phyloP scores from a whole-genome alignment of 1,140 invertebrate genomes.

The Hylaeus anthracinus region DNA sequence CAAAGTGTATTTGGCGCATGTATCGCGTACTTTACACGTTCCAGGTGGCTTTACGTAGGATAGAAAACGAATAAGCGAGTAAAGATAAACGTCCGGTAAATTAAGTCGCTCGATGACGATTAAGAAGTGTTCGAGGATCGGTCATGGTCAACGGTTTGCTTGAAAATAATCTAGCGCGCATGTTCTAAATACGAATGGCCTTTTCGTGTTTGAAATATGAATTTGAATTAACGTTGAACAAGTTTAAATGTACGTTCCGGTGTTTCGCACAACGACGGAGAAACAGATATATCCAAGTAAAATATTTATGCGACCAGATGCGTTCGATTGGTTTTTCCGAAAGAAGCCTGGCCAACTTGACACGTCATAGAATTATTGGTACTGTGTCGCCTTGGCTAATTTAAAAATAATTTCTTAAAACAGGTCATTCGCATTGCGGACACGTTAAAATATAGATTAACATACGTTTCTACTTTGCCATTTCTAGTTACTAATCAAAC shows the following conservation, averaged over 20 bases:
- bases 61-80: neutral
- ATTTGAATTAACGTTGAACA: neutral
- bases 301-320: too few relatives aligned
- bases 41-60: neutral
- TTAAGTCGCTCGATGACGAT: neutral
- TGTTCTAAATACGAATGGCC: neutral
- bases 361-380: constrained; percentile 43
- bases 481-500: too few relatives aligned
- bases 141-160: neutral
- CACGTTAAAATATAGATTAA: too few relatives aligned
- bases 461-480: too few relatives aligned
- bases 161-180: neutral
- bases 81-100: neutral
- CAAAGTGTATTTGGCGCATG: neutral
- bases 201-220: too few relatives aligned
- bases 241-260: too few relatives aligned
- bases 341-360: neutral
- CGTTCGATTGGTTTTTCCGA: neutral
- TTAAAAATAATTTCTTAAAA: too few relatives aligned
- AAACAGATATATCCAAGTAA: too few relatives aligned
- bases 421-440: too few relatives aligned
- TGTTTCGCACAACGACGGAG: too few relatives aligned
- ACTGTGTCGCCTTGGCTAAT: constrained; percentile 22
- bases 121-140: neutral
- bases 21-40: neutral